phyloP scores from a whole-genome alignment of 2,797 vertebrate species.

The Crenuchus spilurus region DNA sequence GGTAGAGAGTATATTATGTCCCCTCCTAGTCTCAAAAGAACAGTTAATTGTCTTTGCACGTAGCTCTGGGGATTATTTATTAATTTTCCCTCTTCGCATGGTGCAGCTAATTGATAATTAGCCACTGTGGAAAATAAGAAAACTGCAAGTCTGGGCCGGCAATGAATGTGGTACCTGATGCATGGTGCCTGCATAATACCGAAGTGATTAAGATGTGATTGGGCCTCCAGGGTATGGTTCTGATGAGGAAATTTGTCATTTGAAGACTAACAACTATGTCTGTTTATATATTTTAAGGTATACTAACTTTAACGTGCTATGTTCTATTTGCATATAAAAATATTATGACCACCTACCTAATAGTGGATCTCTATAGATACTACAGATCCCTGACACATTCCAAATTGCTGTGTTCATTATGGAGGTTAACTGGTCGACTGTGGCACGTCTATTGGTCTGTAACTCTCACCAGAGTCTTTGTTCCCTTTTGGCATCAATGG shows the following conservation, averaged over 20 bases:
- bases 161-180: slow-evolving; percentile 48
- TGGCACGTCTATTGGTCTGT: too few relatives aligned
- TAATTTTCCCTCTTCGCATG: slow-evolving; percentile 42
- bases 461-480: too few relatives aligned
- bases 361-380: too few relatives aligned
- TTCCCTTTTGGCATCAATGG: too few relatives aligned
- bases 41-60: slow-evolving; percentile 45
- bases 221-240: slow-evolving; percentile 19
- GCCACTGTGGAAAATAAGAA: slow-evolving; percentile 47
- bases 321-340: too few relatives aligned
- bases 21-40: slow-evolving; percentile 36
- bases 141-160: slow-evolving; percentile 12
- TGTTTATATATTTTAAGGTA: neutral
- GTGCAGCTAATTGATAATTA: slow-evolving; percentile 59
- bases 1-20: slow-evolving; percentile 38
- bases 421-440: too few relatives aligned
- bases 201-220: slow-evolving; percentile 42
- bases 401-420: too few relatives aligned
- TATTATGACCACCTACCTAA: too few relatives aligned
- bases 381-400: too few relatives aligned
- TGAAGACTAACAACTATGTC: slow-evolving; percentile 2
- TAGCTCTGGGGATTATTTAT: slow-evolving; percentile 47
- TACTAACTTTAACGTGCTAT: neutral
- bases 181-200: slow-evolving; percentile 43
- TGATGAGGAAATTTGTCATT: slow-evolving; percentile 43